Percentiles rank a stretch among this genome's conserved stretches.
Evolutionary conservation across 1,140 invertebrate species (phyloP).

Genomic region (Aphaenogaster rudis): DNA sequence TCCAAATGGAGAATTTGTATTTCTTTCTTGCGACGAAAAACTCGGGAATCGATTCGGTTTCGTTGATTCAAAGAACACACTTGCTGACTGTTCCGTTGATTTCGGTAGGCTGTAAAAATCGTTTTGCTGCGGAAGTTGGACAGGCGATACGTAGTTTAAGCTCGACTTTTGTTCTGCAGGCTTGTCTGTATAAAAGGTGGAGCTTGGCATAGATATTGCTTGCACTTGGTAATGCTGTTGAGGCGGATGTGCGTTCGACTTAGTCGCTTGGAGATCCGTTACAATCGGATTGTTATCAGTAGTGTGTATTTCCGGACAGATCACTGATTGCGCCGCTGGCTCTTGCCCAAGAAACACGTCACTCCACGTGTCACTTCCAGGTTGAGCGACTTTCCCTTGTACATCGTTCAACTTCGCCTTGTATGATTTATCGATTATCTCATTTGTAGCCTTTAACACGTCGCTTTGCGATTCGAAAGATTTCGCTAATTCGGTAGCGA

Average conservation of each 20-base stretch:
- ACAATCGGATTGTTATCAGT: neutral
- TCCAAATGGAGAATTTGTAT: neutral
- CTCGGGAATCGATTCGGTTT: neutral
- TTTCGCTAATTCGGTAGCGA: constrained; percentile 18
- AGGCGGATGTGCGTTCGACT: constrained; percentile 6
- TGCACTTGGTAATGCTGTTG: constrained; percentile 57
- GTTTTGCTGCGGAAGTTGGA: neutral
- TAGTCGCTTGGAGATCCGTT: constrained; percentile 15
- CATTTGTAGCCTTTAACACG: neutral
- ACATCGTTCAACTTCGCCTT: neutral
- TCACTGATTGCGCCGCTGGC: neutral
- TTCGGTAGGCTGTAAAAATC: neutral
- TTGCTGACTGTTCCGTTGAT: constrained; percentile 3
- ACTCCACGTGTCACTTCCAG: constrained; percentile 33
- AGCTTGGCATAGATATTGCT: neutral
- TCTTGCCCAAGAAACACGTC: constrained; percentile 26
- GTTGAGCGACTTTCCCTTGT: neutral
- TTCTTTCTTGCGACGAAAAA: constrained; percentile 39
- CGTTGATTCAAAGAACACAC: constrained; percentile 32
- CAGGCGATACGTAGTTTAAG: constrained; percentile 35
- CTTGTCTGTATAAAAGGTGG: constrained; percentile 26
- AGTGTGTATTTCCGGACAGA: neutral
- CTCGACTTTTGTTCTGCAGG: constrained; percentile 52
- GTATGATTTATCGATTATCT: neutral
- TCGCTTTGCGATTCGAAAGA: constrained; percentile 7